Base-by-base conservation (phyloP, 2,888 invertebrate genomes). In the Idaea biselata region DNA sequence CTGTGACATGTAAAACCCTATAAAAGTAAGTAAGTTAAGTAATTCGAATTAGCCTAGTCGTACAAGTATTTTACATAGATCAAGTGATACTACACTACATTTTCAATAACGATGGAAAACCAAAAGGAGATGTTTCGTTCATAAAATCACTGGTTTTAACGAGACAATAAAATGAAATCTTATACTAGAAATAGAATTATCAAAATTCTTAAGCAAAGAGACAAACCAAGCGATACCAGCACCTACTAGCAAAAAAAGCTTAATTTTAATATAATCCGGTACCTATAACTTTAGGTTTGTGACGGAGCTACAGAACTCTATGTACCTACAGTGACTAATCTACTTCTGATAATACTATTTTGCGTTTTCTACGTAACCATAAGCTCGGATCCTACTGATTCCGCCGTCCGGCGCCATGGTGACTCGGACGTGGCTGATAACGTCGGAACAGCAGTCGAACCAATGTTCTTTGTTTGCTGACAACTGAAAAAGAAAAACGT, bases 381-480 rank as follows among this genome's bases (percentile, higher is more conserved):
- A 92, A 0, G 94, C 80, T 60, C 93, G 81, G n/a, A 95, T 80
- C 71, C 95, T 90, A 70, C 94, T 94, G 68, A 95, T 85, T 16
- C 95, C 95, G 4, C 95, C 95, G 73, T 95, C 95, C 0, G 95
- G 95, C 0, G 93, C 93, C 72, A 94, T 94, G 58, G 93, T 94
- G 6, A 95, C 89, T 71, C 89, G 88, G 16, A 95, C 79, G 73
- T 94, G 94, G 5, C 93, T 91, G 63, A 94, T 82, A 6, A 82
- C 76, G 4, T 78, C 81, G 0, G 87, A 83, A 25, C 80, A 76
- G 56, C 91, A 83, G 63, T 87, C 81, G 69, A 84, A 93, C 86
- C 88, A 88, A 73, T 94, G 94, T 61, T 93, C 88, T 16, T 81
- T 82, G 72, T 94, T 79, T 0, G 94, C 92, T 59, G 91, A 87